Conservation (phyloP, 1,140 invertebrate species). For the Samia ricini region DNA sequence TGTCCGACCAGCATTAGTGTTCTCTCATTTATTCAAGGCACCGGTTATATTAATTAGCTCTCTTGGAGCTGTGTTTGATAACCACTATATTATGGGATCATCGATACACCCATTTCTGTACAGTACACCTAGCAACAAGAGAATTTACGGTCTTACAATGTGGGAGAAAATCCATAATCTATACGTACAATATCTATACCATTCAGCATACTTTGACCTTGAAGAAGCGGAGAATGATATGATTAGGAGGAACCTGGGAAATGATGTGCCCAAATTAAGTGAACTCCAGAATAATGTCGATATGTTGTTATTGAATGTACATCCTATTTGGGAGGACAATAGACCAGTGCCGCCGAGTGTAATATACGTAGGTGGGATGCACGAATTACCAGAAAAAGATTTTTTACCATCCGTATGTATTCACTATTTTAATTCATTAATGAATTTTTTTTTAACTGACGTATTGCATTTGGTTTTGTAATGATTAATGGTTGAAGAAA, state of each 20-base stretch:
- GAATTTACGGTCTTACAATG: constrained; percentile 33
- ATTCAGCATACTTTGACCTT: constrained; percentile 2
- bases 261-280: constrained; percentile 41
- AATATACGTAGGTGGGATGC: constrained; percentile 80
- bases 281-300: constrained; percentile 71
- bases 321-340: constrained; percentile 65
- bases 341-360: constrained; percentile 72
- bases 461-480: neutral
- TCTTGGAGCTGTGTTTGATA: constrained; percentile 23
- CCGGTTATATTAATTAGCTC: constrained; percentile 64
- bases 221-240: constrained; percentile 22
- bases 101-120: constrained; percentile 66
- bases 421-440: constrained; percentile 24
- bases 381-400: constrained; percentile 51
- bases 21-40: constrained; percentile 57
- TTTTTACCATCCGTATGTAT: constrained; percentile 49
- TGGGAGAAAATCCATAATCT: constrained; percentile 43
- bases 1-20: constrained; percentile 30
- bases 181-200: constrained; percentile 21
- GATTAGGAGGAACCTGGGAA: constrained; percentile 27
- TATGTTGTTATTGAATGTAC: constrained; percentile 75
- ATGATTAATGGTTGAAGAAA: neutral
- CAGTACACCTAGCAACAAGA: constrained; percentile 52
- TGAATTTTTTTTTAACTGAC: neutral
- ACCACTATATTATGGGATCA: constrained; percentile 49